phyloP scores from a whole-genome alignment of 2,888 invertebrate species.

The Drosophila phalerata region DNA sequence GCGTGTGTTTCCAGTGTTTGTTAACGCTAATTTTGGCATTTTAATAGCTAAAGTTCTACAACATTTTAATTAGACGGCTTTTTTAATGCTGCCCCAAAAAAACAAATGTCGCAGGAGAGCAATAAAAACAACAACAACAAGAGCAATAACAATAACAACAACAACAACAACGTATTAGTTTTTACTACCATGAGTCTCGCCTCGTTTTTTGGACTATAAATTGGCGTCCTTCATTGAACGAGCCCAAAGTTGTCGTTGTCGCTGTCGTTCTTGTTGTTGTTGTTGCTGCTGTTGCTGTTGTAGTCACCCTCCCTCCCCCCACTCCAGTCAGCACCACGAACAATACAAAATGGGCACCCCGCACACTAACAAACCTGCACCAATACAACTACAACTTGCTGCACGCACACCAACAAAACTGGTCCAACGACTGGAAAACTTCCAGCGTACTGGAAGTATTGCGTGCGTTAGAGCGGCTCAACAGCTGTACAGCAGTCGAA shows the following conservation, averaged over 20 bases:
- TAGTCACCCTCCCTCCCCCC: too few relatives aligned
- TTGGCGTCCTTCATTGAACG: constrained; percentile 85
- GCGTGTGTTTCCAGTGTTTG: constrained; percentile 5
- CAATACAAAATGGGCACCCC: constrained; percentile 73
- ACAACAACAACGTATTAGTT: constrained; percentile 43
- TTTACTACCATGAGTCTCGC: constrained; percentile 33
- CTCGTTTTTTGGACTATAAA: constrained; percentile 73
- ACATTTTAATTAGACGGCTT: constrained; percentile 74
- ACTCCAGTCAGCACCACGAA: constrained; percentile 17
- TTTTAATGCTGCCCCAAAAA: constrained; percentile 39
- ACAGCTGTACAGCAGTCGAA: constrained; percentile 20
- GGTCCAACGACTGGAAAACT: constrained; percentile 53
- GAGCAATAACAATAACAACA: constrained; percentile 16
- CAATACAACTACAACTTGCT: constrained; percentile 31
- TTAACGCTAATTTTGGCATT: constrained; percentile 65
- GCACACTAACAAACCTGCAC: constrained; percentile 46
- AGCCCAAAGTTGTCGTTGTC: constrained; percentile 46
- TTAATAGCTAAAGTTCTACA: constrained; percentile 53
- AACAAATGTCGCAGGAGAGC: constrained; percentile 6
- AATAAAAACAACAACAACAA: constrained; percentile 18
- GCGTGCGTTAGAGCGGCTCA: constrained; percentile 42
- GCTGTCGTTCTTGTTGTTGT: constrained; percentile 20
- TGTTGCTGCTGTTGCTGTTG: background rate
- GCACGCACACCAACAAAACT: constrained; percentile 57
- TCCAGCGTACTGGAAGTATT: constrained; percentile 59